These are phyloP conservation scores for Lottia scabra DNA, from an alignment of 2,888 invertebrate genomes.

Conservation along the genomic window DNA sequence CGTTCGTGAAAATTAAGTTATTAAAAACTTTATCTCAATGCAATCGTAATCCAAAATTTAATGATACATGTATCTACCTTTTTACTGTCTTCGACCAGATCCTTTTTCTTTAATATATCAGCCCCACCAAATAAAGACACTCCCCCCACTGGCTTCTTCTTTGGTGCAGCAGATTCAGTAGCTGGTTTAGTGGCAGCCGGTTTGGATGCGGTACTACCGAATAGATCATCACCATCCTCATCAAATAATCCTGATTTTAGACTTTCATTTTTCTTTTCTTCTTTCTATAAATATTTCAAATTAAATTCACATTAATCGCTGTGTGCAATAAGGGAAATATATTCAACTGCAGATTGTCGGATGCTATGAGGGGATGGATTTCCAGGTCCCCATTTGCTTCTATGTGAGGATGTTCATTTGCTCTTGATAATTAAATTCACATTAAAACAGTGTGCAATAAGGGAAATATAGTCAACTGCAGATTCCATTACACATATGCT, in stretches of 20 bases:
- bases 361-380: too few species aligned
- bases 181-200: slow-evolving; percentile 32
- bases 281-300: slow-evolving; percentile 17
- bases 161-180: slow-evolving; percentile 1
- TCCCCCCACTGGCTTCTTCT: slow-evolving; percentile 57
- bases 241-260: slow-evolving; percentile 24
- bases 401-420: too few species aligned
- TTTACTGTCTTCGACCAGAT: background rate
- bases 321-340: too few species aligned
- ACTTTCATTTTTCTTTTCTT: slow-evolving; percentile 15
- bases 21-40: too few species aligned
- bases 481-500: too few species aligned
- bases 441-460: too few species aligned
- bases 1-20: too few species aligned
- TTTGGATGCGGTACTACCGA: slow-evolving; percentile 43
- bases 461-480: too few species aligned
- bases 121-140: slow-evolving; percentile 57
- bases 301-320: background rate
- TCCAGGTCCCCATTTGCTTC: too few species aligned
- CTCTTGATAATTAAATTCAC: too few species aligned
- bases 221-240: slow-evolving; percentile 48
- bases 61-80: background rate
- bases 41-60: too few species aligned
- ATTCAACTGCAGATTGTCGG: too few species aligned
- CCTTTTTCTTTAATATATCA: slow-evolving; percentile 22